Evolutionary conservation across 1,140 invertebrate species (phyloP).

Genomic region (Berghia stephanieae): DNA sequence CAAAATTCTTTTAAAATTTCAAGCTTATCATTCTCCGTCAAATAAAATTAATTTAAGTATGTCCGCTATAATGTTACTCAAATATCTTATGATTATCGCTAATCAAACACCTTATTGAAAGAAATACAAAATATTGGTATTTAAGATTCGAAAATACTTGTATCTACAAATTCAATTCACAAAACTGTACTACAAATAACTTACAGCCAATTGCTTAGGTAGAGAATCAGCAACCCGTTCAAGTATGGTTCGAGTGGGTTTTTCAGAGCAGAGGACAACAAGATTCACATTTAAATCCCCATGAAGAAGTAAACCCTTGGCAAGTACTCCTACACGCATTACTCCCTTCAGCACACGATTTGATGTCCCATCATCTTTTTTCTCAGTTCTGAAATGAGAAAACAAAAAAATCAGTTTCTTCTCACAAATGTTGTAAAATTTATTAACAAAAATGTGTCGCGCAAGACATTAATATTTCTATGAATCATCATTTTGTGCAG

Average conservation of each 20-base stretch:
- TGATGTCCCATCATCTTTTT: constrained; percentile 68
- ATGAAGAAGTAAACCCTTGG: constrained; percentile 90
- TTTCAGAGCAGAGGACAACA: constrained; percentile 93
- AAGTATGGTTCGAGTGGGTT: constrained; percentile 86
- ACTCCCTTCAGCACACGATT: constrained; percentile 89
- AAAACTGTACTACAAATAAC: too few species aligned
- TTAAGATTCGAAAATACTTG: too few species aligned
- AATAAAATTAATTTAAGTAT: too few species aligned
- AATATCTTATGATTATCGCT: too few species aligned
- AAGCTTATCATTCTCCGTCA: too few species aligned
- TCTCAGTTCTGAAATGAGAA: constrained; percentile 54
- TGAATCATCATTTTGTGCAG: too few species aligned
- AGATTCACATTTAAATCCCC: constrained; percentile 90
- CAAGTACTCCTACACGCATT: constrained; percentile 94
- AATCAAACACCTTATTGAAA: too few species aligned
- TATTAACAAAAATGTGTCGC: background rate
- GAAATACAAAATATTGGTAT: too few species aligned
- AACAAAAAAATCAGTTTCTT: background rate
- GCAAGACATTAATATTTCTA: too few species aligned
- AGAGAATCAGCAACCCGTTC: constrained; percentile 86
- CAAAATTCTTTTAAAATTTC: too few species aligned
- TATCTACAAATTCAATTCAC: too few species aligned
- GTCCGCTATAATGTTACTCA: too few species aligned
- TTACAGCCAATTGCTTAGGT: constrained; percentile 70
- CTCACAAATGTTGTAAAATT: background rate